Evolutionary conservation across 2,888 invertebrate genomes (phyloP).

Genomic region (Orthonevra nobilis): DNA sequence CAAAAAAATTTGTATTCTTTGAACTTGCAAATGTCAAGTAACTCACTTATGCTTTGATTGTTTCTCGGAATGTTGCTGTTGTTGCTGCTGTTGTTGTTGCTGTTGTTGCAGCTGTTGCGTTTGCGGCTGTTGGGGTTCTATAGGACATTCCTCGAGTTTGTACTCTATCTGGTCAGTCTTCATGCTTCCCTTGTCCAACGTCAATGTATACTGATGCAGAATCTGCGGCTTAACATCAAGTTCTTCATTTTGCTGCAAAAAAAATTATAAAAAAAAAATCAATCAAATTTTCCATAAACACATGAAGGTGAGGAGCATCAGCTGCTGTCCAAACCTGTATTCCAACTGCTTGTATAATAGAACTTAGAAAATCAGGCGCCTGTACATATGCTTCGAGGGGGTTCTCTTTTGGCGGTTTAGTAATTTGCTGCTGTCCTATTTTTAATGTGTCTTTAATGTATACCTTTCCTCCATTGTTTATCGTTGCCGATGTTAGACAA

Average conservation of each 20-base stretch:
- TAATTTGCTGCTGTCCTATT: constrained; percentile 39
- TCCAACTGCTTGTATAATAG: constrained; percentile 79
- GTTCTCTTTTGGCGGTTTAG: constrained; percentile 45
- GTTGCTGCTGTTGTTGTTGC: constrained; percentile 61
- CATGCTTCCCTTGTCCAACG: constrained; percentile 76
- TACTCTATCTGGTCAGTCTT: constrained; percentile 76
- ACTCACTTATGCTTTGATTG: constrained; percentile 78
- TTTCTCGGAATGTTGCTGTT: constrained; percentile 74
- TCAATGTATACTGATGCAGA: constrained; percentile 79
- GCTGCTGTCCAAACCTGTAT: too few relatives aligned
- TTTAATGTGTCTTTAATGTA: constrained; percentile 82
- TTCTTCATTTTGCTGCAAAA: constrained; percentile 59
- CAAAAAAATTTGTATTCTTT: too few relatives aligned
- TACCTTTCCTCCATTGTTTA: constrained; percentile 84
- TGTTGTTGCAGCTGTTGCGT: constrained; percentile 37
- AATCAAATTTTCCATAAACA: constrained; percentile 39
- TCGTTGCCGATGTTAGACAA: constrained; percentile 84
- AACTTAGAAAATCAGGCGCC: constrained; percentile 77
- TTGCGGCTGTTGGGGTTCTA: constrained; percentile 9
- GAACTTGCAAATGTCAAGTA: background rate
- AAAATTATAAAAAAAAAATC: constrained; percentile 10
- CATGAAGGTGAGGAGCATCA: too few relatives aligned
- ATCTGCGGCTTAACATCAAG: constrained; percentile 71
- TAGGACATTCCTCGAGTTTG: constrained; percentile 72
- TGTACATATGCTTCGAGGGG: constrained; percentile 67